phyloP scores from a whole-genome alignment of 2,888 invertebrate species.

The Dasypogon diadema region DNA sequence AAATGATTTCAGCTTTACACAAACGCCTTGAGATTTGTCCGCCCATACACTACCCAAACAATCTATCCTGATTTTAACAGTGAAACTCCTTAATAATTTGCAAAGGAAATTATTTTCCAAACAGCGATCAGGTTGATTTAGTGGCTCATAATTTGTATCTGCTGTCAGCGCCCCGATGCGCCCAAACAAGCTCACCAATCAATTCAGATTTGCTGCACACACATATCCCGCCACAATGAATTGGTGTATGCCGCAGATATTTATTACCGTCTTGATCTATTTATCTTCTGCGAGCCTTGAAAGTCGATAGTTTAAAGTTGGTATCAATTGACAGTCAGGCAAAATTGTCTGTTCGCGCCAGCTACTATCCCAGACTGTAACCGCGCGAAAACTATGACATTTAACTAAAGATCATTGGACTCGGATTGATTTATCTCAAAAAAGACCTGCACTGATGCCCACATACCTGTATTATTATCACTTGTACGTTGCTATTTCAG shows the following conservation, averaged over 20 bases:
- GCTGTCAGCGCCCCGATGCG: conserved; percentile 30
- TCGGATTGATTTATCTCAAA: conserved; percentile 15
- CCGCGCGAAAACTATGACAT: conserved; percentile 19
- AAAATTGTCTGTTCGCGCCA: conserved; percentile 6
- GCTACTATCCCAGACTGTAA: conserved; percentile 2
- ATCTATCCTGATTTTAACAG: neutral
- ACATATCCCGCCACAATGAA: neutral
- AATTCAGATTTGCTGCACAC: neutral
- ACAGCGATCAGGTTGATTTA: neutral
- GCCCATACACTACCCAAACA: neutral
- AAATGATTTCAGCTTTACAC: too few species aligned
- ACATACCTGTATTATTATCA: neutral
- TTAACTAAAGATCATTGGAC: conserved; percentile 21
- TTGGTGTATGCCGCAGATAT: neutral
- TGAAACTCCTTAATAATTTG: neutral
- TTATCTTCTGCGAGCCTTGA: conserved; percentile 23
- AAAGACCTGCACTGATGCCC: conserved; percentile 8
- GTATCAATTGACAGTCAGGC: conserved; percentile 21
- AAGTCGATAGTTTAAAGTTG: conserved; percentile 12
- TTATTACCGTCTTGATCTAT: conserved; percentile 38
- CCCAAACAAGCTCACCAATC: conserved; percentile 8
- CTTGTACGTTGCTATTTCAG: neutral
- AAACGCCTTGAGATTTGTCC: too few species aligned
- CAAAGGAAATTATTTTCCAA: neutral
- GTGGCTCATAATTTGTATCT: conserved; percentile 4